These are phyloP conservation scores for Mesembrinibis cayennensis DNA, from an alignment of 2,113 vertebrate species.

Conservation along the genomic window DNA sequence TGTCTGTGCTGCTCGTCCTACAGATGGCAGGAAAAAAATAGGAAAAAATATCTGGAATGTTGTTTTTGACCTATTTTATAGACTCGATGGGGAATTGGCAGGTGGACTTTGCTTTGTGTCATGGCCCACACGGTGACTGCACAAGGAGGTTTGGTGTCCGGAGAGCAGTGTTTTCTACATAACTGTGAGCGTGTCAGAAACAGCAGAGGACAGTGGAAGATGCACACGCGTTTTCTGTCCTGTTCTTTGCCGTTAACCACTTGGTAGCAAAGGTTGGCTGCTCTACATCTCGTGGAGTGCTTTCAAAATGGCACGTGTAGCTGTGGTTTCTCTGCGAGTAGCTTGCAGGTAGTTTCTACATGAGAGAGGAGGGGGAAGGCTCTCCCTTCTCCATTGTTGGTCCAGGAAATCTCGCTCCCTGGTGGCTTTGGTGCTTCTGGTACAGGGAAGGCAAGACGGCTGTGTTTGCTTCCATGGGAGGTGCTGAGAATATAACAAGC, in stretches of 20 bases:
- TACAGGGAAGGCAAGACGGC: fast-evolving
- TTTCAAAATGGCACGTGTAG: fast-evolving
- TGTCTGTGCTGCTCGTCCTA: neutral
- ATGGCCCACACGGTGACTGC: fast-evolving
- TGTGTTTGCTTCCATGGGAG: neutral
- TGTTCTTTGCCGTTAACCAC: fast-evolving
- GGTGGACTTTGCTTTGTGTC: neutral
- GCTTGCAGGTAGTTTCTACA: neutral
- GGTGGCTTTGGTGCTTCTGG: neutral
- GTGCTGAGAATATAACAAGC: neutral
- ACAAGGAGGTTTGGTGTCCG: neutral
- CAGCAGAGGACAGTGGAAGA: neutral
- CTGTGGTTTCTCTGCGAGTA: neutral
- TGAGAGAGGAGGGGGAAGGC: neutral
- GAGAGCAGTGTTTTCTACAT: fast-evolving
- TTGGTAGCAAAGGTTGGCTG: neutral
- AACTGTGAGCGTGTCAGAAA: fast-evolving
- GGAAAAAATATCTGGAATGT: neutral
- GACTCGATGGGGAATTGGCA: neutral
- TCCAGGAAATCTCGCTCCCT: neutral
- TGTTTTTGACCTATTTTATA: neutral
- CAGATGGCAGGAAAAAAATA: neutral
- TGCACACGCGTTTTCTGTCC: neutral
- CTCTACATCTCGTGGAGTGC: fast-evolving
- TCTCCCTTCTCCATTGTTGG: neutral